phyloP scores from a whole-genome alignment of 2,888 invertebrate species.

The Drosophila neotestacea region DNA sequence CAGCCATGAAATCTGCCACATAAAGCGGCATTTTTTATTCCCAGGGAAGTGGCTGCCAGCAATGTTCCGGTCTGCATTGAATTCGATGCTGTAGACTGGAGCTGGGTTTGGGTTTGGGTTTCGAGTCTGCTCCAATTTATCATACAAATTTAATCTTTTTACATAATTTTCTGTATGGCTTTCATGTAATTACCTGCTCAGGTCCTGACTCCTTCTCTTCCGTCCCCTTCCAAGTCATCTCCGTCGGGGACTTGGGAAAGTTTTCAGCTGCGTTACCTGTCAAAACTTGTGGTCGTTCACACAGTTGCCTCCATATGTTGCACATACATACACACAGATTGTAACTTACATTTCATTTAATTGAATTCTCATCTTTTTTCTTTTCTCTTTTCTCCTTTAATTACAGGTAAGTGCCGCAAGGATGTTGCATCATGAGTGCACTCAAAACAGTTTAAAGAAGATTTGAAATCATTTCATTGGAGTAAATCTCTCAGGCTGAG shows the following conservation, averaged over 20 bases:
- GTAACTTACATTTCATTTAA: constrained; percentile 14
- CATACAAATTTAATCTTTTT: constrained; percentile 80
- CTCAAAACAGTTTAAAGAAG: background rate
- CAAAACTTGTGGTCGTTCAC: constrained; percentile 44
- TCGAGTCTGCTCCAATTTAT: constrained; percentile 65
- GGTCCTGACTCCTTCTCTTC: constrained; percentile 20
- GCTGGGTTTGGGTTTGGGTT: constrained; percentile 2
- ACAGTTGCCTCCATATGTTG: constrained; percentile 18
- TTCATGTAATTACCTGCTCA: constrained; percentile 73
- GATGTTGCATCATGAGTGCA: constrained; percentile 15
- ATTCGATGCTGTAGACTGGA: constrained; percentile 1
- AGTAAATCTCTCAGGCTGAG: constrained; percentile 4
- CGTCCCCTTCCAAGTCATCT: constrained; percentile 5
- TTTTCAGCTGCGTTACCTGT: constrained; percentile 55
- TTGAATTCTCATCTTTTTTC: constrained; percentile 17
- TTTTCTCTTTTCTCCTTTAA: constrained; percentile 34
- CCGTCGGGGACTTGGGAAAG: constrained; percentile 59
- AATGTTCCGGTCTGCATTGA: constrained; percentile 47
- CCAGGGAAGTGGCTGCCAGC: constrained; percentile 55
- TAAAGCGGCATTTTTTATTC: constrained; percentile 67
- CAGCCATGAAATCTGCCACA: constrained; percentile 61
- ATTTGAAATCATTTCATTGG: constrained; percentile 3
- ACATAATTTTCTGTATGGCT: constrained; percentile 77
- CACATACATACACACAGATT: constrained; percentile 3
- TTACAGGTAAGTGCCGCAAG: constrained; percentile 67